These are phyloP conservation scores for Lophius americanus DNA, from an alignment of 2,797 vertebrate species.

Conservation along the genomic window DNA sequence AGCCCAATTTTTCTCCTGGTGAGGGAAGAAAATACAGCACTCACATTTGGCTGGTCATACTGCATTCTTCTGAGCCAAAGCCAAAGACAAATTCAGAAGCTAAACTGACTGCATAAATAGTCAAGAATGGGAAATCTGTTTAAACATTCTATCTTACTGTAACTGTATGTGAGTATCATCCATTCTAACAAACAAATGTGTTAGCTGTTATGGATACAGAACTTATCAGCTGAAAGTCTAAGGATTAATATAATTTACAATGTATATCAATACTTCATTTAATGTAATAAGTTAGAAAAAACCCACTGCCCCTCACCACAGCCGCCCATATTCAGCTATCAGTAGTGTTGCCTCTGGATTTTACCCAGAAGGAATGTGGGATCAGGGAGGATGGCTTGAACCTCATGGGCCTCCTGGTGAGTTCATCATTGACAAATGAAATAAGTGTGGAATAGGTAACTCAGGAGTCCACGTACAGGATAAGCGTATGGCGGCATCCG, in stretches of 20 bases:
- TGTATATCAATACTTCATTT: background rate
- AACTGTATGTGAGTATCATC: background rate
- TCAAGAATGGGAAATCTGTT: too few relatives aligned
- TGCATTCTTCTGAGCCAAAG: background rate
- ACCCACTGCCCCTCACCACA: background rate
- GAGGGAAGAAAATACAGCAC: slow-evolving; percentile 48
- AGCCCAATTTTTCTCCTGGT: slow-evolving; percentile 96
- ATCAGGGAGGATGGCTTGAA: slow-evolving; percentile 9
- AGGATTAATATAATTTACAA: background rate
- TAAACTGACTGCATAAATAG: too few relatives aligned
- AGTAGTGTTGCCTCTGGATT: slow-evolving; percentile 4
- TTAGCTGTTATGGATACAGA: background rate
- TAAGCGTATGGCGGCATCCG: slow-evolving; percentile 19
- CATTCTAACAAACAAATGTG: background rate
- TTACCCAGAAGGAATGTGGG: slow-evolving; percentile 5
- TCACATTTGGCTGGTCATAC: background rate
- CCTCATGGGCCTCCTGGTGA: background rate
- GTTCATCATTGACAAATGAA: slow-evolving; percentile 15
- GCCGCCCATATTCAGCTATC: slow-evolving; percentile 1
- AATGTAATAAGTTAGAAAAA: background rate
- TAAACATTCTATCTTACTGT: too few relatives aligned
- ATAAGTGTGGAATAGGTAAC: slow-evolving; percentile 4
- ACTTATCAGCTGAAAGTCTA: background rate
- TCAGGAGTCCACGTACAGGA: slow-evolving; percentile 10
- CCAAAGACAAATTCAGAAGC: background rate